Evolutionary conservation across 1,140 invertebrate species (phyloP).

Genomic region (Marisa cornuarietis): DNA sequence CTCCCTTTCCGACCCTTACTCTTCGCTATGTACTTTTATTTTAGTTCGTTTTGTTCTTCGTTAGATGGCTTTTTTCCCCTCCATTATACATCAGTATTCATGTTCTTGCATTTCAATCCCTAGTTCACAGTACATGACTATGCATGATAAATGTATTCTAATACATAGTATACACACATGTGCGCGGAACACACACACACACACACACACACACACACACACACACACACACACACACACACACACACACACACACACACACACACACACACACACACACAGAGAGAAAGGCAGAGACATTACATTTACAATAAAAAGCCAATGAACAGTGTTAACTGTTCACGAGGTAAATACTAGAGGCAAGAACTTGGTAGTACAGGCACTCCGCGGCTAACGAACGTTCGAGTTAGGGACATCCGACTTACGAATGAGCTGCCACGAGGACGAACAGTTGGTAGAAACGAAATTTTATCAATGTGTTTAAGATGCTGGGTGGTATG

Average conservation of each 20-base stretch:
- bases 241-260: constrained; percentile 5
- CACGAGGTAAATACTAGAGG: background rate
- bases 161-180: no score
- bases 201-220: background rate
- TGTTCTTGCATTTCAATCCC: no score
- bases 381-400: no score
- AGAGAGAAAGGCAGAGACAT: background rate
- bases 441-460: no score
- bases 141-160: no score
- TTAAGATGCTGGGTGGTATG: no score
- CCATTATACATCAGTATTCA: no score
- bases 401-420: no score
- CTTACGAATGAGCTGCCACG: no score
- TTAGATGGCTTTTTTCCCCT: background rate
- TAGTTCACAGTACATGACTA: background rate
- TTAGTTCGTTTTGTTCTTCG: background rate
- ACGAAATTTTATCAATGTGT: no score
- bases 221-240: background rate
- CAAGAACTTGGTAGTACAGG: no score
- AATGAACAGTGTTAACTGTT: background rate
- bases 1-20: background rate
- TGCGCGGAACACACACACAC: constrained; percentile 8
- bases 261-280: background rate
- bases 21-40: background rate
- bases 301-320: background rate